Evolutionary conservation across 2,888 invertebrate genomes (phyloP).

Genomic region (Sphinx pinastri): DNA sequence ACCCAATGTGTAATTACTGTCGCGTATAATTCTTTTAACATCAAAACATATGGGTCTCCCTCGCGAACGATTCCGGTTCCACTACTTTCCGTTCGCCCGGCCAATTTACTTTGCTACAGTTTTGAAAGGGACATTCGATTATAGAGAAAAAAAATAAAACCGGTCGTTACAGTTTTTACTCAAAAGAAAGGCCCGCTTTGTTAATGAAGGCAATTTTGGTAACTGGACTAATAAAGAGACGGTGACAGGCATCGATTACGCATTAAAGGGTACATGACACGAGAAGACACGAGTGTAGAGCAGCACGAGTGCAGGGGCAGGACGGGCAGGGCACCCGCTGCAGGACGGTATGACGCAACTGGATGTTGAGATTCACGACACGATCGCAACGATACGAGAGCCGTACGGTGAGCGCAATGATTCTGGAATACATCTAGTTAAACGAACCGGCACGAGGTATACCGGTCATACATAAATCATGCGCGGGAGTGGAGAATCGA

Average conservation of each 20-base stretch:
- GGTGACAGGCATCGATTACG: slow-evolving; percentile 61
- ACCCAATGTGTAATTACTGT: slow-evolving; percentile 36
- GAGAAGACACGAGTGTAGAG: background rate
- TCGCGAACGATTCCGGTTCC: slow-evolving; percentile 44
- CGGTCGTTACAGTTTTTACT: slow-evolving; percentile 63
- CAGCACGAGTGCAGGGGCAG: background rate
- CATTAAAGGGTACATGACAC: slow-evolving; percentile 44
- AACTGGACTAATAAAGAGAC: slow-evolving; percentile 65
- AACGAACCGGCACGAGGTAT: slow-evolving; percentile 63
- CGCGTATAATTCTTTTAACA: slow-evolving; percentile 21
- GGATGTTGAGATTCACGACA: slow-evolving; percentile 62
- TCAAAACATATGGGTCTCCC: slow-evolving; percentile 23
- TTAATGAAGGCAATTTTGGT: slow-evolving; percentile 72
- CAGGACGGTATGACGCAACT: slow-evolving; percentile 35
- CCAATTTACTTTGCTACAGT: slow-evolving; percentile 61
- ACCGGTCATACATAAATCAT: slow-evolving; percentile 77
- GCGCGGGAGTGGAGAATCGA: slow-evolving; percentile 53
- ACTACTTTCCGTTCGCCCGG: slow-evolving; percentile 51
- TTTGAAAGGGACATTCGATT: slow-evolving; percentile 60
- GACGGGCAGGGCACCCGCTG: background rate
- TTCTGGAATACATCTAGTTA: slow-evolving; percentile 77
- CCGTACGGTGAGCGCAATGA: slow-evolving; percentile 69
- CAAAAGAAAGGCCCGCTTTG: slow-evolving; percentile 60
- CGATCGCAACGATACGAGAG: slow-evolving; percentile 61
- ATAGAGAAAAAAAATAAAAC: slow-evolving; percentile 57